Evolutionary conservation across 2,888 invertebrate species (phyloP).

Genomic region (Cosmia pyralina): DNA sequence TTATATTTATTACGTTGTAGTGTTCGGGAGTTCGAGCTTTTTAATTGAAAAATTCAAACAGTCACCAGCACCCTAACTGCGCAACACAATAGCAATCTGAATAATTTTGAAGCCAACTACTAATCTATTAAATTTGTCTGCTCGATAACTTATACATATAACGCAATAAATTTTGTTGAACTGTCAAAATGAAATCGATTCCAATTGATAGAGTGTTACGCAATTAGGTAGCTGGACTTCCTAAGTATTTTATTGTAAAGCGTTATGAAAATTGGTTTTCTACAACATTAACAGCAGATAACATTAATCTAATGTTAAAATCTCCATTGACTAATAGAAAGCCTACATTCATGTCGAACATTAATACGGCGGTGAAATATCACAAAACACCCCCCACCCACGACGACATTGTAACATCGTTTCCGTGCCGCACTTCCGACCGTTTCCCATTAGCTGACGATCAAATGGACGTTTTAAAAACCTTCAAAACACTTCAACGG

Average conservation of each 20-base stretch:
- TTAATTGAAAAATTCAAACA: neutral
- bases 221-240: neutral
- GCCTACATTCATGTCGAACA: slow-evolving; percentile 6
- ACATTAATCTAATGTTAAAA: neutral
- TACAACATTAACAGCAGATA: neutral
- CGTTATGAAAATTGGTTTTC: neutral
- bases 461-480: slow-evolving; percentile 42
- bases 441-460: slow-evolving; percentile 44
- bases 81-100: too few relatives aligned
- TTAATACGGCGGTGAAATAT: slow-evolving; percentile 35
- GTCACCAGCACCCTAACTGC: too few relatives aligned
- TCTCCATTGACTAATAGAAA: neutral
- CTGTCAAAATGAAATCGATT: too few relatives aligned
- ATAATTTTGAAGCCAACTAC: too few relatives aligned
- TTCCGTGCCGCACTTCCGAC: slow-evolving; percentile 44
- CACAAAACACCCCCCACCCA: slow-evolving; percentile 26
- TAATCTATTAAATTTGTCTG: too few relatives aligned
- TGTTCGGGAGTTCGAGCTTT: neutral
- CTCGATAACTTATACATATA: too few relatives aligned
- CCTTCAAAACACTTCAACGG: slow-evolving; percentile 25
- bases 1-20: neutral
- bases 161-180: too few relatives aligned
- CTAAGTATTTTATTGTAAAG: neutral
- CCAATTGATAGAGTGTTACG: too few relatives aligned
- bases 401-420: slow-evolving; percentile 41